phyloP scores from a whole-genome alignment of 2,113 vertebrate species.

The Chloroceryle aenea region DNA sequence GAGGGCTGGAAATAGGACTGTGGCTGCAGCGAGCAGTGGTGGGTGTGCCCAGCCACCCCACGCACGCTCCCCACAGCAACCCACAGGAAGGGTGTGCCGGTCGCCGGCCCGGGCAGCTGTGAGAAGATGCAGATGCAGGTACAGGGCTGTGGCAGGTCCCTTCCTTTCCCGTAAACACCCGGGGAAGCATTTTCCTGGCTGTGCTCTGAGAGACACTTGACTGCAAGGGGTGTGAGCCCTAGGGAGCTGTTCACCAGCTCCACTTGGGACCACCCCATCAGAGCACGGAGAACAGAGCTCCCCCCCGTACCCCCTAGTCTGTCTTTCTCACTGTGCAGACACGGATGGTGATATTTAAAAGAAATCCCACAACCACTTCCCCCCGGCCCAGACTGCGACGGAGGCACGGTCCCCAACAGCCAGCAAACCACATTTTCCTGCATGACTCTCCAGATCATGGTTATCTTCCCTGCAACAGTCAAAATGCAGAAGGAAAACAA shows the following conservation, averaged over 20 bases:
- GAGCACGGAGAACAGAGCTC: not conserved
- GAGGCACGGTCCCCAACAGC: not conserved
- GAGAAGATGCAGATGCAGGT: not conserved
- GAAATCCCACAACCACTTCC: fast-evolving
- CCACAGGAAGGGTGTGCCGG: constrained; percentile 15
- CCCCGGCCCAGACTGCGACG: fast-evolving
- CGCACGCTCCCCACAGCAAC: not conserved
- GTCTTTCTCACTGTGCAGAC: not conserved
- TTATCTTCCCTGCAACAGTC: not conserved
- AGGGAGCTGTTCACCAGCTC: fast-evolving
- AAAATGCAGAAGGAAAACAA: not conserved
- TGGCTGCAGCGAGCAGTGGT: not conserved
- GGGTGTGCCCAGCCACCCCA: not conserved
- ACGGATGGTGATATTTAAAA: fast-evolving
- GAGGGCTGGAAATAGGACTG: not conserved
- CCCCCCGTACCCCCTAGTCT: fast-evolving
- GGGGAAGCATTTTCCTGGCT: fast-evolving
- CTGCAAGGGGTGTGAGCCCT: too few species aligned
- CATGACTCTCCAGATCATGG: fast-evolving
- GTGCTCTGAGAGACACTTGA: fast-evolving
- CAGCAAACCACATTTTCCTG: not conserved
- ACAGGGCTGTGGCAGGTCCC: not conserved
- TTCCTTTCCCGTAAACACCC: not conserved
- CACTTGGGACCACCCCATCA: not conserved
- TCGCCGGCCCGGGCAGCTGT: not conserved